Percentiles rank a stretch among this genome's conserved stretches.
Conservation (phyloP, 35 echinoderm and acorn worm species). For the Chiridota heheva region DNA sequence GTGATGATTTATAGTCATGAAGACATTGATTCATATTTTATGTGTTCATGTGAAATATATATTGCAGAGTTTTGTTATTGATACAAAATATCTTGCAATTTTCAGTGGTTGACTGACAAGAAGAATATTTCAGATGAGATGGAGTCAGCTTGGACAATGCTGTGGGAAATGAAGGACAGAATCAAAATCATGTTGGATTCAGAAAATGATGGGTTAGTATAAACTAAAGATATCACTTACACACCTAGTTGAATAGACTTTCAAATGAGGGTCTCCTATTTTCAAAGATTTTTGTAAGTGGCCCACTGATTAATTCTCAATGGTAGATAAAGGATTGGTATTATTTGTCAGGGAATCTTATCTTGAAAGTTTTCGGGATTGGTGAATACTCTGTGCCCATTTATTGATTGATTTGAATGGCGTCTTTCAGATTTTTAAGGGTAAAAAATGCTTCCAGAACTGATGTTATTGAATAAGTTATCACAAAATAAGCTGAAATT, state of each 20-base stretch:
- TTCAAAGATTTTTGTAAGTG: background rate
- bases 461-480: background rate
- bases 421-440: too few relatives aligned
- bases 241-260: background rate
- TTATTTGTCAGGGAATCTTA: background rate
- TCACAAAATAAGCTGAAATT: background rate
- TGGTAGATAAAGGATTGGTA: too few relatives aligned
- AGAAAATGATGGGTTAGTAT: slow-evolving; percentile 97
- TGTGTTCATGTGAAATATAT: too few relatives aligned
- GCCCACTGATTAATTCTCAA: too few relatives aligned
- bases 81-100: background rate
- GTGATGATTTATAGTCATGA: too few relatives aligned
- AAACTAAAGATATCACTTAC: background rate
- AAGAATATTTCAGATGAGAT: slow-evolving; percentile 82
- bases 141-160: slow-evolving; percentile 64
- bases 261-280: background rate
- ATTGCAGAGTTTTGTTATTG: background rate
- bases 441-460: too few relatives aligned
- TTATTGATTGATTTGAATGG: too few relatives aligned
- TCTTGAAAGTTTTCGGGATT: background rate
- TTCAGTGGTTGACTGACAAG: slow-evolving; percentile 71
- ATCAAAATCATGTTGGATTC: slow-evolving; percentile 83
- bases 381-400: background rate
- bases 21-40: too few relatives aligned
- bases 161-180: slow-evolving; percentile 82